Evolutionary conservation across 2,113 vertebrate genomes (phyloP), one percentile per base, ranked within the genome.

Genomic region (Nesoenas mayeri): DNA sequence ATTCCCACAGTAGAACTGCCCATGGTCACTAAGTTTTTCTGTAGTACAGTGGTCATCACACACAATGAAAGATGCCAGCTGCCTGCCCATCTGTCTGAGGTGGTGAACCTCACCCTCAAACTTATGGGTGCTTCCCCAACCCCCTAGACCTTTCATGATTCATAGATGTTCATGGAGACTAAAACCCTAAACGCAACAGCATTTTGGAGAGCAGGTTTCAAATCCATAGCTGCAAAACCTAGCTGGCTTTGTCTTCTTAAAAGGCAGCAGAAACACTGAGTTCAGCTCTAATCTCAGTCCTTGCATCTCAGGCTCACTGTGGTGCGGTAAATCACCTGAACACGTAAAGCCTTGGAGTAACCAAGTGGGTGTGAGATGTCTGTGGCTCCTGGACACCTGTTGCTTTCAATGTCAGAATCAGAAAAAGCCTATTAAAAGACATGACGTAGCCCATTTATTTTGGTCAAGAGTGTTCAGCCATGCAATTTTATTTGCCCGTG

Each of bases 401-500:
- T 91, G 72, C 61, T 91, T 95, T 94, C 73, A 40, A 69, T 57
- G 72, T 79, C 75, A 79, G 61, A 44, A 86, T 22, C 77, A 87
- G 65, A 84, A 90, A 83, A 86, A 16, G 24, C 12, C 81, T 79
- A 75, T 86, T 94, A 91, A 92, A 88, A 86, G 34, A 50, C 21
- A 32, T 75, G 72, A 74, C 12, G 24, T 40, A 54, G 48, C 22
- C 32, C 38, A 38, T 92, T 93, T 93, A 81, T 93, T 95, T 89
- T 77, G 84, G 86, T 85, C 10, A 0, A 32, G 80, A 38, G 6
- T 48, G 94, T 93, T 94, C 69, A 87, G 42, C 58, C 5, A 0
- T 58, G 65, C 69, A 47, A 34, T 91, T 93, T 91, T 38, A 80
- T 91, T 95, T 95, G 65, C 61, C 79, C 92, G 36, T 67, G 94